Base-by-base conservation (phyloP, 2,113 vertebrate species). In the Ciconia maguari region DNA sequence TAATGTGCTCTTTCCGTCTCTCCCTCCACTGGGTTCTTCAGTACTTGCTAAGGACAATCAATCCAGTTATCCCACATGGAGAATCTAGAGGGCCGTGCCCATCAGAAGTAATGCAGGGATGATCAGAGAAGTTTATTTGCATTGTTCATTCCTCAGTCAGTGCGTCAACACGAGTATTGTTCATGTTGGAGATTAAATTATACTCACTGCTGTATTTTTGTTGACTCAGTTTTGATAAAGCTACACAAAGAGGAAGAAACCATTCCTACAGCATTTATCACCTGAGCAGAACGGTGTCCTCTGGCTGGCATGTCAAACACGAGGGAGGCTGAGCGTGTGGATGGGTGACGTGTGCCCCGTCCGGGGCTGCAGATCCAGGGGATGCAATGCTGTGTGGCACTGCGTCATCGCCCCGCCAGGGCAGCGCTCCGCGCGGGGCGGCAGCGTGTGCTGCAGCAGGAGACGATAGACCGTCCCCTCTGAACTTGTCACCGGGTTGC, bases 271-370 rank as follows among this genome's bases (percentile, higher is more conserved):
- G 52, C 3, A 0, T 10, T 30, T 54, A 2, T 18, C 61, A 8
- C 27, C 61, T 5, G n/a, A 26, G 66, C 30, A 19, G 87, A 48
- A 24, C 3, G 4, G 2, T 36, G 54, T 62, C 60, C 46, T 24
- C 55, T 17, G 41, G 13, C 55, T 75, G 58, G 12, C 42, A 2
- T 6, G 19, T 6, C 52, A 27, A n/a, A 29, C 9, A 4, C 2
- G 3, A 5, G 1, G 22, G 66, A 27, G 30, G n/a, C n/a, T 5
- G 62, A 14, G 41, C 3, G 1, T 4, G 25, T 1, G 7, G 65
- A 3, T 38, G 70, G 77, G 11, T 10, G 58, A 17, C 5, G 15
- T 15, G 64, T 29, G 30, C n/a, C 44, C 22, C 3, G 14, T 3
- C 14, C 38, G 49, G 58, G 25, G 49, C 57, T 29, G 22, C 57